Conservation (phyloP, 2,113 vertebrate genomes). For the Alexandromys fortis region DNA sequence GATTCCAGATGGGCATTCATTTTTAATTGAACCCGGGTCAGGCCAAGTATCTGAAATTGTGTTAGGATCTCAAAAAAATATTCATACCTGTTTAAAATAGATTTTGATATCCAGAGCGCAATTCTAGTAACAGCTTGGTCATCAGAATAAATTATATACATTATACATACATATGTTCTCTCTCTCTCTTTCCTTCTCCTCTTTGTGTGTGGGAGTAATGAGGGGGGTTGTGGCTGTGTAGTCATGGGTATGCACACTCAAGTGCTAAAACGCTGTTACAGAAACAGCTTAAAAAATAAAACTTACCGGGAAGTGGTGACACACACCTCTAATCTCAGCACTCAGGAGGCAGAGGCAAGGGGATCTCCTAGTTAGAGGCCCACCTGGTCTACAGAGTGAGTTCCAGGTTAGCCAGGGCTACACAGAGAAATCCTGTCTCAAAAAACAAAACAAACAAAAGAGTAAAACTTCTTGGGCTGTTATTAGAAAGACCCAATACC, state of each 20-base stretch:
- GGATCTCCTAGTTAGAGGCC: too few species aligned
- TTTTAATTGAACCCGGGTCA: neutral
- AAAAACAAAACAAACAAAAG: too few species aligned
- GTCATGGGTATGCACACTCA: neutral
- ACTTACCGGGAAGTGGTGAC: neutral
- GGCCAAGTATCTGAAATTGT: slow-evolving; percentile 43
- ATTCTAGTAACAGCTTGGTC: neutral
- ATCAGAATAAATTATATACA: neutral
- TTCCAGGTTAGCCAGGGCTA: too few species aligned
- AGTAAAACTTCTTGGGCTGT: neutral
- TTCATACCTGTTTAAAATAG: neutral
- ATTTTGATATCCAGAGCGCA: slow-evolving; percentile 12
- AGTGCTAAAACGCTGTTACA: neutral
- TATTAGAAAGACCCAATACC: slow-evolving; percentile 19
- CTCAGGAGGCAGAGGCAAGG: too few species aligned
- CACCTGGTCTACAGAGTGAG: too few species aligned
- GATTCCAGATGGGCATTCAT: neutral
- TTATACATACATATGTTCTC: neutral
- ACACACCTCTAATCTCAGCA: too few species aligned
- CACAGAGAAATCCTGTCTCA: too few species aligned
- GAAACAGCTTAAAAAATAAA: slow-evolving; percentile 2
- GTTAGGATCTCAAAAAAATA: slow-evolving; percentile 11
- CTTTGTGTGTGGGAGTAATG: neutral
- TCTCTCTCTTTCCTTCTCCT: neutral
- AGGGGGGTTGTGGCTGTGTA: neutral